Conservation (phyloP, 2,797 vertebrate species). For the Novumbra hubbsi region DNA sequence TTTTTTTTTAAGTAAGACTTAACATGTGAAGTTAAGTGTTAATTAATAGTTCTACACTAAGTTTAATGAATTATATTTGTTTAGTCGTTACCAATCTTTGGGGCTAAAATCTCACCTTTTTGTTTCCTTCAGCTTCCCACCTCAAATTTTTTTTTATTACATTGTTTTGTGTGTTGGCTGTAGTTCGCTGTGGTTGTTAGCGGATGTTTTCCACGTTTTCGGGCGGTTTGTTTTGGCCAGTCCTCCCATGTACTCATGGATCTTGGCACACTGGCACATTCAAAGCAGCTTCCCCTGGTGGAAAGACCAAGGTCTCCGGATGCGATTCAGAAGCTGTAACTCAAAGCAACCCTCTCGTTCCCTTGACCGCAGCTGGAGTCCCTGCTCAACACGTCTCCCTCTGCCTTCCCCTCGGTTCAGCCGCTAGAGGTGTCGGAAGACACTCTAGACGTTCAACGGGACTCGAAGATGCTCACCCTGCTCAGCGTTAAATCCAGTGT, state of each 20-base stretch:
- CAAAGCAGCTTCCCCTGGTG: not conserved
- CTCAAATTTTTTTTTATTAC: not conserved
- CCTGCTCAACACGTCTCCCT: slow-evolving; percentile 1
- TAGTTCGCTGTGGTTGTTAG: not conserved
- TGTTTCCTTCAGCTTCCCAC: not conserved
- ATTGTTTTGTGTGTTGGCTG: not conserved
- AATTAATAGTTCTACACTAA: too few relatives aligned
- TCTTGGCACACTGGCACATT: not conserved
- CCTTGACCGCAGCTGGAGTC: not conserved
- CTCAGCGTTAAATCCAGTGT: not conserved
- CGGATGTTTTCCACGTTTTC: not conserved
- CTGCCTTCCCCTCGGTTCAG: not conserved
- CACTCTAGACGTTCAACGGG: not conserved
- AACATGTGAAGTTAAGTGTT: too few relatives aligned
- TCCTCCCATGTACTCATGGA: not conserved
- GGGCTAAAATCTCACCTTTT: not conserved
- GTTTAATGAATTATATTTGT: too few relatives aligned
- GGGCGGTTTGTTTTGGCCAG: not conserved
- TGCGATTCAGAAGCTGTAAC: not conserved
- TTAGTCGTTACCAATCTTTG: too few relatives aligned
- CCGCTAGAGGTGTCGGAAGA: not conserved
- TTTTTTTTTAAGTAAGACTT: too few relatives aligned
- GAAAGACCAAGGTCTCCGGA: not conserved
- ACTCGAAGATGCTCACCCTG: slow-evolving; percentile 6
- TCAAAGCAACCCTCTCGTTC: not conserved